phyloP scores from a whole-genome alignment of 2,888 invertebrate genomes.

The Podotricha telesiphe region DNA sequence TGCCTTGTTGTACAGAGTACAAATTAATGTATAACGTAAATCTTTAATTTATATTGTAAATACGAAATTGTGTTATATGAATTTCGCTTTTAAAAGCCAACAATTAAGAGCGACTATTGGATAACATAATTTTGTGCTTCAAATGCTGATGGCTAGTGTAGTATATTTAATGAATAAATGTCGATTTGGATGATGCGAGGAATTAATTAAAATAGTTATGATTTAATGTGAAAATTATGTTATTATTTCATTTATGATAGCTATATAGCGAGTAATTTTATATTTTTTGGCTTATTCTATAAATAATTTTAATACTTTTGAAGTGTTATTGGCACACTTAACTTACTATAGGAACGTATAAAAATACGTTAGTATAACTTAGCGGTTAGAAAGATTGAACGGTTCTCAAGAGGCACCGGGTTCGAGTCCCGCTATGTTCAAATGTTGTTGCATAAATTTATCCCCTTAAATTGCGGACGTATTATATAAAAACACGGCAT shows the following conservation, averaged over 20 bases:
- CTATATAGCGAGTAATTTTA: neutral
- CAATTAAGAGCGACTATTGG: neutral
- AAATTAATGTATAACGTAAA: constrained; percentile 45
- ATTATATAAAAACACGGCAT: too few relatives aligned
- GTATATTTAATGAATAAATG: constrained; percentile 22
- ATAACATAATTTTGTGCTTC: neutral
- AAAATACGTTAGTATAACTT: too few relatives aligned
- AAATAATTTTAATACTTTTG: neutral
- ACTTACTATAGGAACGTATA: too few relatives aligned
- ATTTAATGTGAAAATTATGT: neutral
- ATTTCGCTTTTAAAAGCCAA: constrained; percentile 15
- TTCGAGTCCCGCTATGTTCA: too few relatives aligned
- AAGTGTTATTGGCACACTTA: too few relatives aligned
- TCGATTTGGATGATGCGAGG: constrained; percentile 23
- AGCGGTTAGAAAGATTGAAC: too few relatives aligned
- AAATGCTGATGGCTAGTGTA: neutral
- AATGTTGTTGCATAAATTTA: too few relatives aligned
- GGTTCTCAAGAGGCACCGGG: too few relatives aligned
- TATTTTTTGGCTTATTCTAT: neutral
- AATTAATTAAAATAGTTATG: constrained; percentile 9
- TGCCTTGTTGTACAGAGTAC: constrained; percentile 46
- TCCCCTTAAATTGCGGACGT: too few relatives aligned
- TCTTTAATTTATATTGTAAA: constrained; percentile 11
- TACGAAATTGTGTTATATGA: neutral
- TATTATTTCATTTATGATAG: neutral